Percentiles rank a stretch among this genome's conserved stretches.
Conservation (phyloP, 2,113 vertebrate genomes). For the Cephalopterus ornatus region DNA sequence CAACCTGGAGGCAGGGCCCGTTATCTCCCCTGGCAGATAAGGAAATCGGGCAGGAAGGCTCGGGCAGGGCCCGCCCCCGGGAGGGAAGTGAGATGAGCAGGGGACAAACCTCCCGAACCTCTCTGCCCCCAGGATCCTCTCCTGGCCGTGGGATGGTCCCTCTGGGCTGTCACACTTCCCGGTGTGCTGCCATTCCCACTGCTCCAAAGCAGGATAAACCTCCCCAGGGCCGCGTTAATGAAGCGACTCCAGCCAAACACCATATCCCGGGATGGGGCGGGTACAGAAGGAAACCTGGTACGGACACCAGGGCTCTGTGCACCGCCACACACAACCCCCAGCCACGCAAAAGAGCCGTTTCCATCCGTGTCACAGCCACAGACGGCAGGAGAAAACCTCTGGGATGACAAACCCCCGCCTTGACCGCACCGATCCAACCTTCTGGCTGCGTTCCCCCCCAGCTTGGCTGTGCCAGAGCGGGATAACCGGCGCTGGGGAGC, state of each 20-base stretch:
- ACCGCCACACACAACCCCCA: background rate
- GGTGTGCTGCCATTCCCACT: background rate
- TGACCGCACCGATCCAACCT: background rate
- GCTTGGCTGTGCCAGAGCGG: rapidly evolving
- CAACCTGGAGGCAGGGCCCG: background rate
- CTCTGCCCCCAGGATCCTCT: background rate
- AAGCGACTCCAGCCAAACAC: background rate
- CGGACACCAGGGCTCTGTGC: background rate
- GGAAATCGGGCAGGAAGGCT: background rate
- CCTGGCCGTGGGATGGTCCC: background rate
- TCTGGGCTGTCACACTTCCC: background rate
- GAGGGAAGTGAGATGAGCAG: background rate
- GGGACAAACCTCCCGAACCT: background rate
- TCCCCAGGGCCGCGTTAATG: rapidly evolving
- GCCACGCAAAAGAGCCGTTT: background rate
- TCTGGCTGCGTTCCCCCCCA: background rate
- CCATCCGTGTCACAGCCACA: background rate
- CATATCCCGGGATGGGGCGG: background rate
- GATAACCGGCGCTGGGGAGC: rapidly evolving
- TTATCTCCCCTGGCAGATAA: background rate
- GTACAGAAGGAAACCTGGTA: background rate
- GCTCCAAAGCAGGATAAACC: background rate
- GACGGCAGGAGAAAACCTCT: background rate
- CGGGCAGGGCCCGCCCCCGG: background rate
- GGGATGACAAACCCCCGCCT: background rate